phyloP scores from a whole-genome alignment of 1,140 invertebrate genomes.

The Leptinotarsa lineolata region DNA sequence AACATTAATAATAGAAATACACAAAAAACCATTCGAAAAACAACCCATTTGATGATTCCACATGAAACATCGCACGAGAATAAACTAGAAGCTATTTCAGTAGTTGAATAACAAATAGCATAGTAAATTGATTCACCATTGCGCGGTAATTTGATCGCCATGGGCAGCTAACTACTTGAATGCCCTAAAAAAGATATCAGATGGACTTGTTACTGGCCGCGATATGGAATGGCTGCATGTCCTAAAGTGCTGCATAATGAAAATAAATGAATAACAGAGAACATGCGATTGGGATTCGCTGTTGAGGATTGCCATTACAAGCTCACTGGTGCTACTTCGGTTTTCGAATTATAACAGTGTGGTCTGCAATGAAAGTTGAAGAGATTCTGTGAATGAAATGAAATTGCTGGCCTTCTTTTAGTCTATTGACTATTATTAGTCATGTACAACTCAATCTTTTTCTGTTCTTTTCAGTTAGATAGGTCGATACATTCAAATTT shows the following conservation, averaged over 20 bases:
- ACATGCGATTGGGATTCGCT: conserved; percentile 10
- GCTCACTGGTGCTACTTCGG: background rate
- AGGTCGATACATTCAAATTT: too few species aligned
- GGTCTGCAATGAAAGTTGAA: background rate
- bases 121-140: conserved; percentile 26
- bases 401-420: too few species aligned
- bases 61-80: background rate
- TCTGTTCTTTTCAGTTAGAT: too few species aligned
- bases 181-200: conserved; percentile 13
- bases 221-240: background rate
- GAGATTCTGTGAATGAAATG: too few species aligned
- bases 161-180: conserved; percentile 27
- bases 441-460: too few species aligned
- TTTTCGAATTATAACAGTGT: background rate
- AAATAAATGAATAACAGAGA: conserved; percentile 8
- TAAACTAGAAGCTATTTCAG: background rate
- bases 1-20: too few species aligned
- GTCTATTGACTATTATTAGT: too few species aligned
- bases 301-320: background rate
- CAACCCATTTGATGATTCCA: too few species aligned
- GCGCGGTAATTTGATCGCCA: conserved; percentile 31
- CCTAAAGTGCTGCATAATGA: conserved; percentile 19
- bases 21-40: too few species aligned
- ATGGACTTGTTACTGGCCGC: background rate
- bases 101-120: conserved; percentile 25